Base-by-base conservation (phyloP, 1,140 invertebrate species). In the Anastatus disparis region DNA sequence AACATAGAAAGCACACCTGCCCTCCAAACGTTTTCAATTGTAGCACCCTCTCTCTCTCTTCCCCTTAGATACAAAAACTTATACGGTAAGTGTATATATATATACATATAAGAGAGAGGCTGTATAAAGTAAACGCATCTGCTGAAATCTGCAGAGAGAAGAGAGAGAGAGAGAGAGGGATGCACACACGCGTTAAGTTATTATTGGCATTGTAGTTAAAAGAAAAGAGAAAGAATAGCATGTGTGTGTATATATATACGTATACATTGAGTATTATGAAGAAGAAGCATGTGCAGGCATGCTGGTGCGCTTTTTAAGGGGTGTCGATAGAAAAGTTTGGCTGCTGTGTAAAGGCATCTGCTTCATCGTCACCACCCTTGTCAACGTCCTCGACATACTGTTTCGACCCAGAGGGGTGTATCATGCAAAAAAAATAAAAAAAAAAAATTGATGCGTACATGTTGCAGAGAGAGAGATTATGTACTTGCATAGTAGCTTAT, bases 1-100 rank as follows among this genome's bases (percentile, higher is more conserved):
- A n/a, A n/a, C n/a, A n/a, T n/a, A n/a, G n/a, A n/a, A n/a, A n/a
- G 74, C 82, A 84, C 84, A 85, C 84, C 84, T 85, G 84, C 84
- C 83, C 70, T 73, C 79, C 67, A n/a, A n/a, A n/a, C 74, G 75
- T 73, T n/a, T n/a, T 80, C 74, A 65, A 81, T 81, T 83, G 81
- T 80, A 63, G 68, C 74, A 71, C 68, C 77, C 79, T 75, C 76
- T 44, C 62, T 59, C 70, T 56, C 66, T 68, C 80, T 77, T 75
- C n/a, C n/a, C n/a, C n/a, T n/a, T n/a, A n/a, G 78, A 81, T 79
- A 83, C 78, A 79, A 84, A 83, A 83, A 55, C 35, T 75, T 79
- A 79, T 55, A 42, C 58, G 53, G 59, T n/a, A n/a, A n/a, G n/a
- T n/a, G n/a, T n/a, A n/a, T n/a, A n/a, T n/a, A n/a, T n/a, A n/a